These are phyloP conservation scores for Salvelinus fontinalis DNA, from an alignment of 2,113 vertebrate species.

Conservation along the genomic window DNA sequence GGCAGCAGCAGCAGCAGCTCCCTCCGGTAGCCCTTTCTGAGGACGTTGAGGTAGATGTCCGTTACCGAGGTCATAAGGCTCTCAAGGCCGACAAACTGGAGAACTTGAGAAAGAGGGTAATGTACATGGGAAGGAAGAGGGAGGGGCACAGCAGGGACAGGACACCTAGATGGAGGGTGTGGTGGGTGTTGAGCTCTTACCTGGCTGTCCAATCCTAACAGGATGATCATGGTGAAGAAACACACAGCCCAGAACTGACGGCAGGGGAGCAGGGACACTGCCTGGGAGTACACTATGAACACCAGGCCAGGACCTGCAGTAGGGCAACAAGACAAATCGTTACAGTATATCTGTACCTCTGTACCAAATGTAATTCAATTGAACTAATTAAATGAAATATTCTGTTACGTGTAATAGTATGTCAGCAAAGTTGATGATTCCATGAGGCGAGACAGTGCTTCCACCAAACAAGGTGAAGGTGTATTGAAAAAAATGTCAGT, in stretches of 20 bases:
- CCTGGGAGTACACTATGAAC: constrained; percentile 90
- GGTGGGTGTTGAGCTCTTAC: constrained; percentile 37
- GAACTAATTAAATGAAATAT: too few relatives aligned
- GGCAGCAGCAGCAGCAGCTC: constrained; percentile 80
- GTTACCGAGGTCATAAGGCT: constrained; percentile 83
- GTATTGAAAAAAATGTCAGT: too few relatives aligned
- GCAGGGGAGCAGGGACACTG: constrained; percentile 87
- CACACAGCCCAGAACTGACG: constrained; percentile 86
- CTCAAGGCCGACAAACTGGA: constrained; percentile 88
- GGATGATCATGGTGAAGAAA: constrained; percentile 90
- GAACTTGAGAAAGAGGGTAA: constrained; percentile 20
- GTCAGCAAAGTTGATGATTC: too few relatives aligned
- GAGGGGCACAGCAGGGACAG: neutral
- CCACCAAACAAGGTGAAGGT: too few relatives aligned
- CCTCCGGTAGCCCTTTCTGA: constrained; percentile 75
- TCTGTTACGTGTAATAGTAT: too few relatives aligned
- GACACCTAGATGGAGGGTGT: too few relatives aligned
- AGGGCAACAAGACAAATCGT: constrained; percentile 16
- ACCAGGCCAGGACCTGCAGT: constrained; percentile 86
- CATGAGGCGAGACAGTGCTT: too few relatives aligned
- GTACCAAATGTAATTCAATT: too few relatives aligned
- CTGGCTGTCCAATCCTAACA: constrained; percentile 83
- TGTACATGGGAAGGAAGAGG: neutral
- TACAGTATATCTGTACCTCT: neutral
- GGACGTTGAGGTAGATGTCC: constrained; percentile 78